phyloP scores from a whole-genome alignment of 2,888 invertebrate genomes.

The Elegia similella region DNA sequence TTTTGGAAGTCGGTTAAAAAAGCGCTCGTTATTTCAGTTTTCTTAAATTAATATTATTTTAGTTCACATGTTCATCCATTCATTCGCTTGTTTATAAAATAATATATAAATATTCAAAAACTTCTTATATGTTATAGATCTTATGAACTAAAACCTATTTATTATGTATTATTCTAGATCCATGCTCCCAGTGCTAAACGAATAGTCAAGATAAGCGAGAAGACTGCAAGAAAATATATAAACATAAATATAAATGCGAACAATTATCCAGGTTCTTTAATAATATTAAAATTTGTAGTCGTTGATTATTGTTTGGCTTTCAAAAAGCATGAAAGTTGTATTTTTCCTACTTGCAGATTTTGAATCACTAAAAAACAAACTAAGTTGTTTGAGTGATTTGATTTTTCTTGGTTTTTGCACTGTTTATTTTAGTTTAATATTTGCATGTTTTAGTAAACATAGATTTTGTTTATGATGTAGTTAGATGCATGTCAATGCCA shows the following conservation, averaged over 20 bases:
- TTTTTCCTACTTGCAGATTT: conserved; percentile 24
- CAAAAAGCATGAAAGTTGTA: conserved; percentile 31
- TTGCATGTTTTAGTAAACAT: not conserved
- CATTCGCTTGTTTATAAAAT: not conserved
- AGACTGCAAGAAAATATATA: conserved; percentile 71
- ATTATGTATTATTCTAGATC: conserved; percentile 82
- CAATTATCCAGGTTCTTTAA: conserved; percentile 62
- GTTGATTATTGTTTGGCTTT: conserved; percentile 32
- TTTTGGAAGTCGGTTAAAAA: too few relatives aligned
- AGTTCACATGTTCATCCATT: not conserved
- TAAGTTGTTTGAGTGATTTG: not conserved
- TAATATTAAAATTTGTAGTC: conserved; percentile 60
- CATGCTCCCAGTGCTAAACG: conserved; percentile 91
- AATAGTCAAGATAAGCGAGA: conserved; percentile 83
- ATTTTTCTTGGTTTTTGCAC: conserved; percentile 1
- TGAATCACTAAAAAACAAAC: conserved; percentile 10
- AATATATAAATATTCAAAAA: conserved; percentile 14
- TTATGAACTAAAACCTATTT: not conserved
- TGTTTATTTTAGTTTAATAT: not conserved
- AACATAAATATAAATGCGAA: conserved; percentile 45
- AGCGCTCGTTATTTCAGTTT: too few relatives aligned
- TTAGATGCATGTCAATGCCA: not conserved
- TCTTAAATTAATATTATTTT: not conserved
- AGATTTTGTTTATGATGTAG: not conserved
- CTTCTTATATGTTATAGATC: not conserved